Evolutionary conservation across 92 coral and sea anemone genomes (phyloP).

Genomic region (Virgularia gustaviana): DNA sequence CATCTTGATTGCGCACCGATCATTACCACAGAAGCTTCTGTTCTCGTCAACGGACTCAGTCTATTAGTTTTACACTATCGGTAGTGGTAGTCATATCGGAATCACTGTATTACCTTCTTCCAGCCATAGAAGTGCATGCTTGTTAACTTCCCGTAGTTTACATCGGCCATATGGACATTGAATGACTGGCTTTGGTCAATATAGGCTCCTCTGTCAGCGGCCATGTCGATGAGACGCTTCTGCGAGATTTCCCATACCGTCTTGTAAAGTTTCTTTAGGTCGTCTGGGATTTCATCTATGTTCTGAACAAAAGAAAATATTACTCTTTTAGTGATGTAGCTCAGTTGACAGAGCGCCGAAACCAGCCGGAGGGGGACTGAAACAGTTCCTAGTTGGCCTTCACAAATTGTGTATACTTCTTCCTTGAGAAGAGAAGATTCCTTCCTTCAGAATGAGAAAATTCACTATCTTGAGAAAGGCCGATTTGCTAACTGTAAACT

Average conservation of each 20-base stretch:
- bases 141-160: conserved; percentile 75
- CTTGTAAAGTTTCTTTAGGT: conserved; percentile 81
- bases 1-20: not conserved
- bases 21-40: not conserved
- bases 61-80: not conserved
- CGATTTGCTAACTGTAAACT: too few relatives aligned
- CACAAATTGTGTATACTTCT: too few relatives aligned
- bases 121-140: conserved; percentile 99
- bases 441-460: too few relatives aligned
- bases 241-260: conserved; percentile 99
- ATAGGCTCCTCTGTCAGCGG: conserved; percentile 96
- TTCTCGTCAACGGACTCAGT: not conserved
- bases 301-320: conserved; percentile 36
- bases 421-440: too few relatives aligned
- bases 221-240: conserved; percentile 78
- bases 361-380: too few relatives aligned
- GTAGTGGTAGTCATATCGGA: not conserved
- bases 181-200: conserved; percentile 99
- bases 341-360: not conserved
- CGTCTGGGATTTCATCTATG: conserved; percentile 83
- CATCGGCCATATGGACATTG: conserved; percentile 87
- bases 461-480: too few relatives aligned
- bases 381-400: too few relatives aligned
- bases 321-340: not conserved
- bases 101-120: conserved; percentile 70